Evolutionary conservation across 1,140 invertebrate species (phyloP).

Genomic region (Anoplolepis gracilipes): DNA sequence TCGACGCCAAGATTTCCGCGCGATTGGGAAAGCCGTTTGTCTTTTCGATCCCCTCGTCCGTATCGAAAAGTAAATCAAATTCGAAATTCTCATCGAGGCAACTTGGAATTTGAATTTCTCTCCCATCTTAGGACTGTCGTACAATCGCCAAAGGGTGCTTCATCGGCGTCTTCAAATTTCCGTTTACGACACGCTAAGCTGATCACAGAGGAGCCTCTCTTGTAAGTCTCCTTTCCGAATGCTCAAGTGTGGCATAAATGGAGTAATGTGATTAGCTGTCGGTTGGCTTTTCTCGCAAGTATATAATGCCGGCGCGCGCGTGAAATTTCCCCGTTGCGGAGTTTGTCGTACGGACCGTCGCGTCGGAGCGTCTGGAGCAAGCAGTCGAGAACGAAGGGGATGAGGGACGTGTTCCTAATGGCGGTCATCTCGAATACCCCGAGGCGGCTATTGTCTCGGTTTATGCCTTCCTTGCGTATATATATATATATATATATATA

Average conservation of each 20-base stretch:
- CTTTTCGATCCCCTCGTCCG: not conserved
- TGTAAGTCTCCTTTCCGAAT: conserved; percentile 1
- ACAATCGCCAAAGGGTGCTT: conserved; percentile 29
- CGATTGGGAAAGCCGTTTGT: not conserved
- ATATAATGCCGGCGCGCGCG: conserved; percentile 39
- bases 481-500: no score
- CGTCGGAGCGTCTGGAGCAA: not conserved
- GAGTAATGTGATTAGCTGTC: conserved; percentile 42
- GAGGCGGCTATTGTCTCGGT: conserved; percentile 79
- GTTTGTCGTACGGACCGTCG: conserved; percentile 51
- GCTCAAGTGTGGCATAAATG: conserved; percentile 22
- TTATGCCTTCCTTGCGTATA: conserved; percentile 73
- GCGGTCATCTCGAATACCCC: conserved; percentile 76
- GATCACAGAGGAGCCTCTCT: conserved; percentile 29
- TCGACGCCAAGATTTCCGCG: conserved; percentile 24
- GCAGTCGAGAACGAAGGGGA: conserved; percentile 45
- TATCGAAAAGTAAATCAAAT: not conserved
- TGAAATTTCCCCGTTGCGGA: conserved; percentile 60
- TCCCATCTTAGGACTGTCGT: not conserved
- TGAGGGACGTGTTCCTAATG: conserved; percentile 73
- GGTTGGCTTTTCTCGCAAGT: conserved; percentile 37
- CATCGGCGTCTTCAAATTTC: conserved; percentile 54
- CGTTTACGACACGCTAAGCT: conserved; percentile 43
- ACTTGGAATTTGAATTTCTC: no score
- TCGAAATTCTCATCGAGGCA: not conserved